These are phyloP conservation scores for Choristoneura fumiferana DNA, from an alignment of 1,140 invertebrate species.

Conservation along the genomic window DNA sequence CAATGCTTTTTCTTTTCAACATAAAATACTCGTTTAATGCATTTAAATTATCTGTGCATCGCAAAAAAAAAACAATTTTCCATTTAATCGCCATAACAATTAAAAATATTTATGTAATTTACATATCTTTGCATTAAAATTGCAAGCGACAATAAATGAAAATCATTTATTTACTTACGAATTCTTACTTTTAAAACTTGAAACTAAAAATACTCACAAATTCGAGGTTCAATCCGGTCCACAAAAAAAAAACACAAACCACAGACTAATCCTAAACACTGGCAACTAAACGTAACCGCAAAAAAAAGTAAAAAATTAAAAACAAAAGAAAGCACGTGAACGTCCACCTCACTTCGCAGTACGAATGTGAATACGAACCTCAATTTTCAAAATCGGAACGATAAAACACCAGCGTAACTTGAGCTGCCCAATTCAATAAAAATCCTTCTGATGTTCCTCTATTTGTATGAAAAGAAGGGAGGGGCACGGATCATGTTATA, in stretches of 20 bases:
- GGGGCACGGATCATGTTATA: conserved; percentile 34
- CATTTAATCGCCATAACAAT: too few relatives aligned
- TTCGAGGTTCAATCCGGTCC: not conserved
- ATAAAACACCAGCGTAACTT: conserved; percentile 30
- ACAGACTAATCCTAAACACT: conserved; percentile 27
- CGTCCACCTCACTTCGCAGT: conserved; percentile 37
- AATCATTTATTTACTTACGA: not conserved
- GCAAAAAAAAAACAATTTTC: too few relatives aligned
- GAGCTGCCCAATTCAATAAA: conserved; percentile 34
- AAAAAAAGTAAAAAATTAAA: conserved; percentile 39
- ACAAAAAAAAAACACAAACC: conserved; percentile 20
- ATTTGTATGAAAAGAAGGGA: conserved; percentile 23
- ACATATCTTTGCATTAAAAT: too few relatives aligned
- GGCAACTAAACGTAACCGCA: conserved; percentile 24
- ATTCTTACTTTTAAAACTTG: not conserved
- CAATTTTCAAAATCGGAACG: conserved; percentile 59
- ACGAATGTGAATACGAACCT: conserved; percentile 60
- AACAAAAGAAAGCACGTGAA: conserved; percentile 38
- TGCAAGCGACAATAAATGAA: too few relatives aligned
- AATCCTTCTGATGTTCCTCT: not conserved
- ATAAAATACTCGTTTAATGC: too few relatives aligned
- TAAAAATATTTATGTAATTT: too few relatives aligned
- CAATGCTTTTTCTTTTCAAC: too few relatives aligned
- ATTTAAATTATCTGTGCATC: too few relatives aligned
- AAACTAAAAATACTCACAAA: too few relatives aligned